Base-by-base conservation (phyloP, 2,797 vertebrate genomes). In the Gobio occitaniae region DNA sequence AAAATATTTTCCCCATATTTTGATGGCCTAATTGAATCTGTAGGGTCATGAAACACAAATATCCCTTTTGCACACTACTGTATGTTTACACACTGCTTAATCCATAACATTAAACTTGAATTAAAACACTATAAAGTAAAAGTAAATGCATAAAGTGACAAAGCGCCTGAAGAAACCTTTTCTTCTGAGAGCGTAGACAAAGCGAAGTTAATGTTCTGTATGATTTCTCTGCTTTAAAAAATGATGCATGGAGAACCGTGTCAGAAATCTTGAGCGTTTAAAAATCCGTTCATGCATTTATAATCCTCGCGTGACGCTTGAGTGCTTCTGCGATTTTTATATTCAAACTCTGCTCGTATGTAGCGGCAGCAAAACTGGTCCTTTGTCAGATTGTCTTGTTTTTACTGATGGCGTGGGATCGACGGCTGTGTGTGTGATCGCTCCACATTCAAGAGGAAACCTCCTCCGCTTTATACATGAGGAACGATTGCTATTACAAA, bases 281-380 rank as follows among this genome's bases (percentile, higher is more conserved):
- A 50, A 32, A 52, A 38, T 65, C 10, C 1, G 44, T 56, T 77
- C 82, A 54, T 77, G 82, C 61, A 21, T 69, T 41, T 38, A 29
- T 84, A 78, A 59, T 84, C 54, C 65, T 83, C 47, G 76, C 54
- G 25, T 76, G 82, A 84, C 56, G 82, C 47, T 75, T 52, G n/a
- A 25, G 13, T 52, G 36, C 82, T 44, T 36, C n/a, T 41, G 48
- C 10, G 16, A 76, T 69, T 32, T 25, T 84, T 77, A 44, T 65
- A 84, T 41, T 52, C 72, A 3, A 52, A 69, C n/a, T 32, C 32
- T 32, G 15, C 65, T 77, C 12, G 29, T 66, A 19, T 68, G 21
- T 69, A 44, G 47, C 10, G 47, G 19, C 54, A 66, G 32, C 9
- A n/a, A 36, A 70, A 17, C 66, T 25, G 68, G 21, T 36, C n/a